Percentiles rank a stretch among this genome's conserved stretches.
phyloP scores from a whole-genome alignment of 2,113 vertebrate species.

The Pseudopipra pipra region DNA sequence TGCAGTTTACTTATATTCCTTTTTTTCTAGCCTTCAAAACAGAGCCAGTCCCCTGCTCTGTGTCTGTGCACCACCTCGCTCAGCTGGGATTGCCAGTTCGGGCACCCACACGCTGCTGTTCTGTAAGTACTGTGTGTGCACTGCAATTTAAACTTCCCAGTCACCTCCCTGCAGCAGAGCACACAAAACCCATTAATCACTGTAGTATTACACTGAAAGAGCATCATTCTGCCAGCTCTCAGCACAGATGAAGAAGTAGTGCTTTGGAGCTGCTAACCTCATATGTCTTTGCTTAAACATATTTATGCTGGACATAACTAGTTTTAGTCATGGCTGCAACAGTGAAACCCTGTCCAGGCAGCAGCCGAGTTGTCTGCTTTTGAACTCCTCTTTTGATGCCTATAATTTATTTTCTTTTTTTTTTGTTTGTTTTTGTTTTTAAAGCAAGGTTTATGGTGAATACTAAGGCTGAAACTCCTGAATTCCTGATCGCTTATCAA shows the following conservation, averaged over 20 bases:
- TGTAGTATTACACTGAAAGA: neutral
- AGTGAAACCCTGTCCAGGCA: neutral
- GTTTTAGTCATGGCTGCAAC: neutral
- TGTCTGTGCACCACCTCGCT: neutral
- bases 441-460: neutral
- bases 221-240: neutral
- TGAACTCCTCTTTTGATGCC: neutral
- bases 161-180: neutral
- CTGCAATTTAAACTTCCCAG: neutral
- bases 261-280: neutral
- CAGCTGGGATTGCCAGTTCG: neutral
- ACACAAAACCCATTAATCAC: neutral
- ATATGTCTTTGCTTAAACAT: neutral
- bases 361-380: neutral
- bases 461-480: neutral
- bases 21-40: neutral
- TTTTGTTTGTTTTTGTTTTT: neutral
- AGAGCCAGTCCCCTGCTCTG: neutral
- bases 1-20: neutral
- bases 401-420: neutral
- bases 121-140: neutral
- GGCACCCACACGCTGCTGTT: neutral
- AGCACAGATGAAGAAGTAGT: neutral
- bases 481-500: fast-evolving
- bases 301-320: neutral